Base-by-base conservation (phyloP, 2,888 invertebrate species). In the Macrostomum cliftonense region DNA sequence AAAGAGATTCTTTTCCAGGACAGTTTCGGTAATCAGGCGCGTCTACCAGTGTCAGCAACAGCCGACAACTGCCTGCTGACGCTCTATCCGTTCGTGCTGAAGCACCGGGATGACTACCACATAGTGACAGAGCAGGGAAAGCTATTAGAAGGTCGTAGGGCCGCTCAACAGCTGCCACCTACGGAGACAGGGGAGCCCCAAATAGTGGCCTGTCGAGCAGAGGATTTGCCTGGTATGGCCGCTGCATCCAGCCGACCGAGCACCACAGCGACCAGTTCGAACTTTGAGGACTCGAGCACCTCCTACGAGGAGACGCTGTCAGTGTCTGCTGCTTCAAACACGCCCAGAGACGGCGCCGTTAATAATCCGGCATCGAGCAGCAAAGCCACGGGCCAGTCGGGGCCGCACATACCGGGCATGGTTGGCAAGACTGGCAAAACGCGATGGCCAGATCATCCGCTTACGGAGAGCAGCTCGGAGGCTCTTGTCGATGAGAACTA, bases 51-150 rank as follows among this genome's bases (percentile, higher is more conserved):
- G 40, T 62, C 64, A 9, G 67, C 64, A 12, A 65, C 69, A 11
- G 63, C 68, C 20, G 70, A 70, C 54, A 70, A 70, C 55, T 65
- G 67, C 47, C 56, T 70, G 13, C 53, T 70, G 50, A 65, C 66
- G 4, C 67, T 65, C 51, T 70, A 69, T 52, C 64, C 65, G 1
- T 70, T 68, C 59, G 53, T 70, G 43, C 64, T 64, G 9, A 54
- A 62, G 46, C 67, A 70, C 53, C 55, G 65, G 39, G 56, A 58
- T 28, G 68, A 69, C 51, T 64, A 68, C 52, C 65, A 68, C 52
- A 70, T 70, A 52, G 64, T 68, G 20, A 17, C 28, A 7, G 28
- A 28, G 28, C 28, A 28, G 45, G 49, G 49, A 16, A 49, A 49
- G 14, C 21, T 28, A n/a, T 36, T 49, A 2, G 49, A 49, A 36